phyloP scores from a whole-genome alignment of 2,888 invertebrate species.

The Hemicrepidius hirtus region DNA sequence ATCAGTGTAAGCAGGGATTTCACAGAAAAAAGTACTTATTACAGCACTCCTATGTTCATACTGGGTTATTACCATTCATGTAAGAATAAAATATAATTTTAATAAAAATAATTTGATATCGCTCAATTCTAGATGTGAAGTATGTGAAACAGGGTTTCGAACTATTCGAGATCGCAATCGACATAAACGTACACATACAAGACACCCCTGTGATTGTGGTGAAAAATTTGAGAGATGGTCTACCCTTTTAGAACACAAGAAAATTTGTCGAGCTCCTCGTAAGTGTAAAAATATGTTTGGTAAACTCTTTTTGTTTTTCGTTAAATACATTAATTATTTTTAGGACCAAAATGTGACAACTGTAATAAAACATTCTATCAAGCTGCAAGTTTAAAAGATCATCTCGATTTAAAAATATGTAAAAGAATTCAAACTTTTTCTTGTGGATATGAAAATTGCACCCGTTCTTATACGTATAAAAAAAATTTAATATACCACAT shows the following conservation, averaged over 20 bases:
- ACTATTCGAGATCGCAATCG: conserved; percentile 58
- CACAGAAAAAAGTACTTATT: conserved; percentile 61
- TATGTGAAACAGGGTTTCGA: conserved; percentile 60
- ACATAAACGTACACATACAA: conserved; percentile 63
- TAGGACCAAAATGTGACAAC: conserved; percentile 59
- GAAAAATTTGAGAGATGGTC: conserved; percentile 63
- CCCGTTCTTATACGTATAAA: conserved; percentile 61
- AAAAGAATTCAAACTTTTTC: conserved; percentile 54
- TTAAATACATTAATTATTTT: conserved; percentile 40
- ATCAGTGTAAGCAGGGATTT: conserved; percentile 61
- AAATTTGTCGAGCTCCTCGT: conserved; percentile 55
- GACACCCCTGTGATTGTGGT: conserved; percentile 64
- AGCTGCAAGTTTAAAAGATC: conserved; percentile 56
- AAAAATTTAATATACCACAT: conserved; percentile 63
- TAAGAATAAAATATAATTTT: conserved; percentile 30
- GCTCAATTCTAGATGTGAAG: conserved; percentile 59
- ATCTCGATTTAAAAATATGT: conserved; percentile 56
- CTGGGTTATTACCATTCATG: conserved; percentile 52
- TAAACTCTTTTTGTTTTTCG: conserved; percentile 1
- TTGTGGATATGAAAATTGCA: conserved; percentile 62
- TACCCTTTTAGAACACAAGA: conserved; percentile 60
- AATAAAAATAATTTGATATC: background rate
- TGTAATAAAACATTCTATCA: conserved; percentile 61
- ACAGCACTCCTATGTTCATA: conserved; percentile 57
- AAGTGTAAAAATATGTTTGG: conserved; percentile 27